phyloP scores from a whole-genome alignment of 2,888 invertebrate genomes.

The Druceiella hillmani region DNA sequence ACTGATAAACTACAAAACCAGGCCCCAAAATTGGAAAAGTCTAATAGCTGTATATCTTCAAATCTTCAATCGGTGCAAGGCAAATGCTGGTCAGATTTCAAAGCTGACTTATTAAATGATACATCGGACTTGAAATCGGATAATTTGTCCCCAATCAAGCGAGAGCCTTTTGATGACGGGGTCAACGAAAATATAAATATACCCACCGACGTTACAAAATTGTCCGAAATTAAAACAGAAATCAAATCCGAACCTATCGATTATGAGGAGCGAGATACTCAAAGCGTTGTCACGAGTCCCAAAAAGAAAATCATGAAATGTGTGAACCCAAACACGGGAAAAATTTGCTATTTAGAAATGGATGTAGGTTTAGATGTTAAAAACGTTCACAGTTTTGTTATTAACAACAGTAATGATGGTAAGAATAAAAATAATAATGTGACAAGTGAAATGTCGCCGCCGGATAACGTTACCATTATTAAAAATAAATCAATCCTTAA shows the following conservation, averaged over 20 bases:
- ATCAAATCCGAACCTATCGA: not conserved
- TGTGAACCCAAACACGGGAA: conserved; percentile 40
- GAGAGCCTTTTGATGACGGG: not conserved
- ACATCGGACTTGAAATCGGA: not conserved
- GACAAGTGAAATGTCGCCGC: too few species aligned
- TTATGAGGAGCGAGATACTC: too few species aligned
- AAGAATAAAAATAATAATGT: conserved; percentile 1
- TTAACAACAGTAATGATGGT: conserved; percentile 31
- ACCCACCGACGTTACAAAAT: conserved; percentile 33
- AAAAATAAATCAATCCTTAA: conserved; percentile 40
- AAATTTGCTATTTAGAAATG: conserved; percentile 45
- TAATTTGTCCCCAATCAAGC: not conserved
- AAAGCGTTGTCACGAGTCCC: not conserved
- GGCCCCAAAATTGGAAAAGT: too few species aligned
- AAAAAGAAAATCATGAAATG: conserved; percentile 44
- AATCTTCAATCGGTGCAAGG: conserved; percentile 4
- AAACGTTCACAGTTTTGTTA: conserved; percentile 42
- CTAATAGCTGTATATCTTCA: too few species aligned
- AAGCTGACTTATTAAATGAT: conserved; percentile 1
- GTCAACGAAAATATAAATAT: not conserved
- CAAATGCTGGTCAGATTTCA: conserved; percentile 15
- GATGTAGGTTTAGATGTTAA: conserved; percentile 37
- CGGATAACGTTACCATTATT: conserved; percentile 31
- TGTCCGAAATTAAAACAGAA: conserved; percentile 19
- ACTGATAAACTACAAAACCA: too few species aligned